Evolutionary conservation across 2,113 vertebrate genomes (phyloP), one percentile per base, ranked within the genome.

Genomic region (Cathartes aura): DNA sequence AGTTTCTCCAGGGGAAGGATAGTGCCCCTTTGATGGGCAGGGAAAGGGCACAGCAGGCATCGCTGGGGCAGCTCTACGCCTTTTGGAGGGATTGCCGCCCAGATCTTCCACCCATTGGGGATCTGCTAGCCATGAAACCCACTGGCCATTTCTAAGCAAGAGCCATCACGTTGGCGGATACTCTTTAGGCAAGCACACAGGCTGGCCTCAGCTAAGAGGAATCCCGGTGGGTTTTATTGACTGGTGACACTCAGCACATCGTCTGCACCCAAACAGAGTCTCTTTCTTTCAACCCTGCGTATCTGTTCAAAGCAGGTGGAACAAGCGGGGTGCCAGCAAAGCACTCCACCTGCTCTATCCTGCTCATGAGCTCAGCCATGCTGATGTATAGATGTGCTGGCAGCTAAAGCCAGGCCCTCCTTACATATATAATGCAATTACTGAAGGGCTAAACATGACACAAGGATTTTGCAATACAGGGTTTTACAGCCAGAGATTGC

Each of bases 221-320:
- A 62, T 30, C 14, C 6, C 9, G 0, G 0, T 30, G 40, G 53
- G 4, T 68, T 82, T 73, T 58, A 92, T 4, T 3, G 1, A 34
- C 22, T 21, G 50, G 48, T 64, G 59, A 75, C 45, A 42, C 48
- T 56, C 0, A 0, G 32, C 30, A 74, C 10, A 24, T 18, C 11
- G 30, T n/a, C 55, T 74, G 60, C 11, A 45, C 36, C 6, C 29
- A 40, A 22, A 68, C 5, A 59, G 34, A 67, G 27, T 15, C 22
- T 7, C 43, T 15, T 40, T 36, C 52, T 67, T 88, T 27, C 71
- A 75, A 5, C 40, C 2, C 45, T 47, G 29, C 1, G 0, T 50
- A 62, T 60, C 48, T 81, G 36, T 43, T 47, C n/a, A 70, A 26
- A 0, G 1, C n/a, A 66, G 32, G n/a, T 81, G 63, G 50, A 83